These are phyloP conservation scores for Diploptera punctata DNA, from an alignment of 2,888 invertebrate species.

Conservation along the genomic window DNA sequence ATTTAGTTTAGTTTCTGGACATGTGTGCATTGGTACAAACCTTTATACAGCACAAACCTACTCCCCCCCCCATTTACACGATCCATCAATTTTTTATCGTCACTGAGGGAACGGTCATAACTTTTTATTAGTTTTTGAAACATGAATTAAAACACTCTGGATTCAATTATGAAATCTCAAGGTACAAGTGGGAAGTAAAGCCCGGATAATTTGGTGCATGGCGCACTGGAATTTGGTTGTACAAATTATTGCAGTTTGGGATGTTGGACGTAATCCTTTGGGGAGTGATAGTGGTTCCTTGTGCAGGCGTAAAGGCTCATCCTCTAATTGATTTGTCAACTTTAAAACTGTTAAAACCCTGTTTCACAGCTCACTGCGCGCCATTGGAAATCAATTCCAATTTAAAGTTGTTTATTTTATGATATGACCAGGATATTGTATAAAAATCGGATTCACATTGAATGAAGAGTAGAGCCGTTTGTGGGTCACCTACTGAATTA, in stretches of 20 bases:
- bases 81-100: conserved; percentile 12
- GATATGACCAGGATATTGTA: too few relatives aligned
- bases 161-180: background rate
- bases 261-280: background rate
- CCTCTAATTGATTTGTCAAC: too few relatives aligned
- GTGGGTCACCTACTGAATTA: too few relatives aligned
- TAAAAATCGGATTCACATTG: too few relatives aligned
- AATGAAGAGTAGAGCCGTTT: too few relatives aligned
- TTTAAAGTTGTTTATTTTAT: too few relatives aligned
- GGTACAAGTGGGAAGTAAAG: background rate
- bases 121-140: conserved; percentile 15
- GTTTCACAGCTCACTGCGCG: too few relatives aligned
- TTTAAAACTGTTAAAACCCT: too few relatives aligned
- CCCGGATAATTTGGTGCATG: background rate
- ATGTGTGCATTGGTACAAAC: too few relatives aligned
- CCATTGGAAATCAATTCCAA: too few relatives aligned
- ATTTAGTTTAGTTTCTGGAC: too few relatives aligned
- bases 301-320: too few relatives aligned
- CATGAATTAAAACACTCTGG: conserved; percentile 15
- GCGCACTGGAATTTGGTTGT: background rate
- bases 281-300: background rate
- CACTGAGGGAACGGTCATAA: conserved; percentile 18
- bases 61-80: background rate
- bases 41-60: background rate
- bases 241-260: background rate